A percentile compares a stretch with the other conserved stretches of the same genome.
Conservation (phyloP, 1,140 invertebrate genomes). For the Stegodyphus mimosarum region DNA sequence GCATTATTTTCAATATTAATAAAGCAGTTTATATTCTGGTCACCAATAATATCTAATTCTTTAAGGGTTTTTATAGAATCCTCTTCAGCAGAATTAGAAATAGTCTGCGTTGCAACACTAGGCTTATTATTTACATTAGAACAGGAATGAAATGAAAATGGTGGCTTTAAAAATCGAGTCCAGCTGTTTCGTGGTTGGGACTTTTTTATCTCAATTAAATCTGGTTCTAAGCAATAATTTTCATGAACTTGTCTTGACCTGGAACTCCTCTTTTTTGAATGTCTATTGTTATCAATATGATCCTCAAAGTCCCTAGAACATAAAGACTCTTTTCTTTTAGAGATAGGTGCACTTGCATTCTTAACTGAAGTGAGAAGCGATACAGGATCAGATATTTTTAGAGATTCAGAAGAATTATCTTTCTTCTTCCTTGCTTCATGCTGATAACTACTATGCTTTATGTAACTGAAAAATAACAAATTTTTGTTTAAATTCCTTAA, state of each 20-base stretch:
- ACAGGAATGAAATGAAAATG: slow-evolving; percentile 53
- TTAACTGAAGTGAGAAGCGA: slow-evolving; percentile 11
- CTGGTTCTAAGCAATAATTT: slow-evolving; percentile 37
- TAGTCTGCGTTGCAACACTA: slow-evolving; percentile 56
- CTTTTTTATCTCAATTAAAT: slow-evolving; percentile 51
- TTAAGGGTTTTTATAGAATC: slow-evolving; percentile 28
- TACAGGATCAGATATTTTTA: neutral
- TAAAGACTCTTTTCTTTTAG: slow-evolving; percentile 46
- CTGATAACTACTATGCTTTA: slow-evolving; percentile 13
- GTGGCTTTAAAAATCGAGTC: slow-evolving; percentile 54
- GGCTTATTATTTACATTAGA: slow-evolving; percentile 53
- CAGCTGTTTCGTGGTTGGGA: slow-evolving; percentile 53
- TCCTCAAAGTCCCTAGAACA: slow-evolving; percentile 46
- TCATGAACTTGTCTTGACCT: slow-evolving; percentile 34
- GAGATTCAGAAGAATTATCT: slow-evolving; percentile 11
- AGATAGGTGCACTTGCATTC: slow-evolving; percentile 7
- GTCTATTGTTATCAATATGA: slow-evolving; percentile 20
- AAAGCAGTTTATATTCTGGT: slow-evolving; percentile 47
- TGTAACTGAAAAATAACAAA: neutral
- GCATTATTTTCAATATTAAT: slow-evolving; percentile 46
- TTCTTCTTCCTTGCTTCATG: slow-evolving; percentile 23
- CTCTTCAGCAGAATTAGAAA: neutral
- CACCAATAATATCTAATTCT: slow-evolving; percentile 24
- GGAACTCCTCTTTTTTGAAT: slow-evolving; percentile 16
- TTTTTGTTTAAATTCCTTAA: too few relatives aligned